A percentile compares a stretch with the other conserved stretches of the same genome.
Conservation (phyloP, 92 coral and sea anemone species). For the Scolanthus callimorphus region DNA sequence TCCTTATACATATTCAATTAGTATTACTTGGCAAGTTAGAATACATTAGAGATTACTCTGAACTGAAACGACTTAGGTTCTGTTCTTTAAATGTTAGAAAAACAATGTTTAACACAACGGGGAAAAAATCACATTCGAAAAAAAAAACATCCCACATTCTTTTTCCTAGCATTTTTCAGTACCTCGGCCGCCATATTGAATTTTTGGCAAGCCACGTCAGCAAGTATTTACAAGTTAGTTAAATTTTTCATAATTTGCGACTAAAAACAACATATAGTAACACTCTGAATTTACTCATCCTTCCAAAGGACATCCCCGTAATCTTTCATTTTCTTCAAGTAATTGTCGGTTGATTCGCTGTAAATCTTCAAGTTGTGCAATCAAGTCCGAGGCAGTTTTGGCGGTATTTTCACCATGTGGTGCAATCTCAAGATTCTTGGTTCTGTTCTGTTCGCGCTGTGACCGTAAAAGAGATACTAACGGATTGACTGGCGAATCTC, state of each 20-base stretch:
- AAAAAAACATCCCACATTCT: no score
- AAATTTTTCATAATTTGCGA: not conserved
- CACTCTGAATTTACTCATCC: constrained; percentile 11
- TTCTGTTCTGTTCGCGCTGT: not conserved
- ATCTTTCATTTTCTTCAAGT: constrained; percentile 75
- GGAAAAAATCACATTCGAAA: no score
- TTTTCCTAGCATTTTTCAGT: no score
- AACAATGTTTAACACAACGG: no score
- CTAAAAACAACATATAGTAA: not conserved
- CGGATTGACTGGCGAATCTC: constrained; percentile 15
- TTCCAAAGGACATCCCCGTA: constrained; percentile 17
- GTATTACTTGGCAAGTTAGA: no score
- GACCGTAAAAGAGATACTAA: not conserved
- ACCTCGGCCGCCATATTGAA: constrained; percentile 25
- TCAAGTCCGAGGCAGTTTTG: constrained; percentile 15
- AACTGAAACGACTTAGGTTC: no score
- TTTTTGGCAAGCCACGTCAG: constrained; percentile 37
- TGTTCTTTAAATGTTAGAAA: no score
- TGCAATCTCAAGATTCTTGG: not conserved
- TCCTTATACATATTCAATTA: no score
- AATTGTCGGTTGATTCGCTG: constrained; percentile 58
- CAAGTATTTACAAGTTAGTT: not conserved
- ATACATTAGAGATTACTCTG: no score
- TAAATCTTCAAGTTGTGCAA: constrained; percentile 59
- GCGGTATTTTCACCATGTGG: not conserved